phyloP scores from a whole-genome alignment of 2,113 vertebrate genomes.

The Ivindomyrus marchei region DNA sequence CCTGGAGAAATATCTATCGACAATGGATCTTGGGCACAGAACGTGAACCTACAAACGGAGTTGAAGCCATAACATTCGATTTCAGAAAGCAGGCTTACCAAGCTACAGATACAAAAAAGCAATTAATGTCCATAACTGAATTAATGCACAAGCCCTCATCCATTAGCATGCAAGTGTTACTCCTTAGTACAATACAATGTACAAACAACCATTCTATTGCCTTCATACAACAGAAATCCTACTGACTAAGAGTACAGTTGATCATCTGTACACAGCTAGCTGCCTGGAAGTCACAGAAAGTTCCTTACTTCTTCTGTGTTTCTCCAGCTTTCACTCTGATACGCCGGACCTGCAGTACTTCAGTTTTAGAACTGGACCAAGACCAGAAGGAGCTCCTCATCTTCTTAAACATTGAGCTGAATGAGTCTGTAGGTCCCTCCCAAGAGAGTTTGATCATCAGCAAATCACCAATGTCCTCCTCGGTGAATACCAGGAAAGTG shows the following conservation, averaged over 20 bases:
- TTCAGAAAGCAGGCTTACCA: background rate
- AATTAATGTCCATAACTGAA: background rate
- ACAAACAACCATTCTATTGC: background rate
- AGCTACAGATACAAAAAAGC: background rate
- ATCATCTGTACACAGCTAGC: background rate
- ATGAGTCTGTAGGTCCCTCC: constrained; percentile 66
- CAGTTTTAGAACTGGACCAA: constrained; percentile 38
- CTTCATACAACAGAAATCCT: background rate
- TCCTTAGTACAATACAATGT: background rate
- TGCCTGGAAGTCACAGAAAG: background rate
- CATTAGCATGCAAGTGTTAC: background rate
- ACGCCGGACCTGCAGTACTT: constrained; percentile 69
- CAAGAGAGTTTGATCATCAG: constrained; percentile 81
- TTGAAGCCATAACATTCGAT: background rate
- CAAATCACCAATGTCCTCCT: constrained; percentile 87
- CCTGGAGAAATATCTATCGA: constrained; percentile 71
- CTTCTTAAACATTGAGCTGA: constrained; percentile 66
- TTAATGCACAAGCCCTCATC: background rate
- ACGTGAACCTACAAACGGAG: constrained; percentile 66
- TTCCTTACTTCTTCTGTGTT: constrained; percentile 80
- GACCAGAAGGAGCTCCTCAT: constrained; percentile 60
- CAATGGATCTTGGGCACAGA: constrained; percentile 71
- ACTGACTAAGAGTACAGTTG: background rate
- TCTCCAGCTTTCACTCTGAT: constrained; percentile 91
- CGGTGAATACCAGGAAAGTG: constrained; percentile 88